These are phyloP conservation scores for Miltochrista miniata DNA, from an alignment of 2,888 invertebrate genomes.

Conservation along the genomic window DNA sequence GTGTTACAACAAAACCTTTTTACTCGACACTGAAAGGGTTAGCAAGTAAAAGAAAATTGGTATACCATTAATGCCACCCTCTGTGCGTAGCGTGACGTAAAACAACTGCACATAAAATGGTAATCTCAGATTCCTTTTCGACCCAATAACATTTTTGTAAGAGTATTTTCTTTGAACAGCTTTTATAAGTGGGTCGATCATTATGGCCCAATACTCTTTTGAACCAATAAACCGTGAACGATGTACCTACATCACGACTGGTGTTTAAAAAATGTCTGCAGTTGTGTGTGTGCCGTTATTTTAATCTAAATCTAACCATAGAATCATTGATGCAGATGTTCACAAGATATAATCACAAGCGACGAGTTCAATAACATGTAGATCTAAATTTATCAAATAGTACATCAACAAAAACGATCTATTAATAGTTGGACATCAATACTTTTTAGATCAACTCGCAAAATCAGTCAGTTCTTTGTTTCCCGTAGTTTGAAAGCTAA, in stretches of 20 bases:
- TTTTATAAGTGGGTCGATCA: slow-evolving; percentile 25
- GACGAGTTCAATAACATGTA: neutral
- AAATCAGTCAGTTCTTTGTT: no score
- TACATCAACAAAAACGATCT: neutral
- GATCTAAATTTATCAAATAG: neutral
- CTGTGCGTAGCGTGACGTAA: slow-evolving; percentile 50
- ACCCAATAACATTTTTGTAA: slow-evolving; percentile 28
- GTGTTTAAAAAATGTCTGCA: slow-evolving; percentile 5
- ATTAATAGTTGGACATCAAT: neutral
- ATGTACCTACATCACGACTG: neutral
- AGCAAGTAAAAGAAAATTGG: slow-evolving; percentile 40
- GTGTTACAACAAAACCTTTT: slow-evolving; percentile 24
- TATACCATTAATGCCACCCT: slow-evolving; percentile 51
- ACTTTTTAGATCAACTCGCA: no score
- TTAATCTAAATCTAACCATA: neutral
- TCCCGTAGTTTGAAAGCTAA: no score
- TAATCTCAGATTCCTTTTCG: slow-evolving; percentile 41
- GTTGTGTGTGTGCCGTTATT: no score
- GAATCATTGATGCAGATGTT: neutral
- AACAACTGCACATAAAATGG: slow-evolving; percentile 50
- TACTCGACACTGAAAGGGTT: slow-evolving; percentile 23
- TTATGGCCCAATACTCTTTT: slow-evolving; percentile 20
- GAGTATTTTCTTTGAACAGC: slow-evolving; percentile 27
- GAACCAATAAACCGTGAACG: slow-evolving; percentile 16
- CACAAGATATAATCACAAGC: neutral